These are phyloP conservation scores for Cathartes aura DNA, from an alignment of 2,113 vertebrate genomes.

Conservation along the genomic window DNA sequence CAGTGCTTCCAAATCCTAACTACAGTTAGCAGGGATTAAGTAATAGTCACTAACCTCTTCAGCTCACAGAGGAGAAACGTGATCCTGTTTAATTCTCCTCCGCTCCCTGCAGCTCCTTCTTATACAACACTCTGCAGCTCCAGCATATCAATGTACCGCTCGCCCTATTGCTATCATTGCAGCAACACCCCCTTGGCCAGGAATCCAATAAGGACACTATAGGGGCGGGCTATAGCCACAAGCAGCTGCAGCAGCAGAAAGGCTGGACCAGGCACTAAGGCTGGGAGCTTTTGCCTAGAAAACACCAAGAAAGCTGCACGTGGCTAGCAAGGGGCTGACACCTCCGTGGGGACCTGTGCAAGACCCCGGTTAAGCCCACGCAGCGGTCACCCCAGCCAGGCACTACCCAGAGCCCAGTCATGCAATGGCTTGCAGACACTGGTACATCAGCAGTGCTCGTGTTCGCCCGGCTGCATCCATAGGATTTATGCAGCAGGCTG, in stretches of 20 bases:
- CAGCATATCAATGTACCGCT: background rate
- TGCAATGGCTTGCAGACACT: rapidly evolving
- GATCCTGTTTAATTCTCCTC: background rate
- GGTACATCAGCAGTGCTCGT: rapidly evolving
- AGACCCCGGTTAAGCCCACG: rapidly evolving
- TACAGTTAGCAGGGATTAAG: background rate
- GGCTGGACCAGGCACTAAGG: rapidly evolving
- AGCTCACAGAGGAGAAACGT: background rate
- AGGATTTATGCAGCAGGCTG: rapidly evolving
- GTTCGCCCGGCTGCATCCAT: background rate
- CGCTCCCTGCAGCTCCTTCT: constrained; percentile 11
- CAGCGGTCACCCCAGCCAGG: background rate
- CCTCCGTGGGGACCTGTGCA: rapidly evolving
- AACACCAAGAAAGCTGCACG: rapidly evolving
- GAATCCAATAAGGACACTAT: background rate
- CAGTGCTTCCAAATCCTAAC: background rate
- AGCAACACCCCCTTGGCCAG: constrained; percentile 18
- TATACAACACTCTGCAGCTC: background rate
- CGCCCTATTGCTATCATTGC: background rate
- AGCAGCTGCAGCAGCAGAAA: background rate
- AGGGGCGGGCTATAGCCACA: constrained; percentile 6
- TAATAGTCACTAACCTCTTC: constrained; percentile 49
- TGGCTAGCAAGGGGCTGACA: rapidly evolving
- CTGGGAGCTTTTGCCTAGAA: rapidly evolving
- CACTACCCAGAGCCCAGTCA: background rate